phyloP scores from a whole-genome alignment of 1,140 invertebrate genomes.

The Diuraphis noxia region DNA sequence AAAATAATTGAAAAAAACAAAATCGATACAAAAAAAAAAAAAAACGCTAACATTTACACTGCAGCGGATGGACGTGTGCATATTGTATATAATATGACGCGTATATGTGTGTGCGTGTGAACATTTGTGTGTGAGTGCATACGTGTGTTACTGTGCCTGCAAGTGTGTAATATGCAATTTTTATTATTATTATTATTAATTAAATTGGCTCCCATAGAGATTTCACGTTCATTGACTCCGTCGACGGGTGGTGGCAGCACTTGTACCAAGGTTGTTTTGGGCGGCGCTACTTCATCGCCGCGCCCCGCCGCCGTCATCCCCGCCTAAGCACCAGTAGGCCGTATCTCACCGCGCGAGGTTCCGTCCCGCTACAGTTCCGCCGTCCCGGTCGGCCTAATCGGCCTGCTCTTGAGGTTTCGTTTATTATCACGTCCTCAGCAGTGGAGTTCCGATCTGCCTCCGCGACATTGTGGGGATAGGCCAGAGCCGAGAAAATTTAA shows the following conservation, averaged over 20 bases:
- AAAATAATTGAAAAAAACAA: not conserved
- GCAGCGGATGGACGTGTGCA: not conserved
- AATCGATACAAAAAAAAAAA: not conserved
- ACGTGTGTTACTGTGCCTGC: not conserved
- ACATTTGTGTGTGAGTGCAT: not conserved
- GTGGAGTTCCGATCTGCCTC: slow-evolving; percentile 27
- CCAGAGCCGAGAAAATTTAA: slow-evolving; percentile 44
- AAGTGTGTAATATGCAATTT: slow-evolving; percentile 11
- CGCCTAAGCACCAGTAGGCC: not conserved
- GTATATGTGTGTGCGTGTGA: not conserved
- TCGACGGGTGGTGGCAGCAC: slow-evolving; percentile 42
- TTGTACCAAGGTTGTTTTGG: slow-evolving; percentile 49
- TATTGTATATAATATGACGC: no score
- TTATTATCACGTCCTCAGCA: not conserved
- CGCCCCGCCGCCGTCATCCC: not conserved
- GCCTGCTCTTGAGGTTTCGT: not conserved
- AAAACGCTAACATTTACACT: not conserved
- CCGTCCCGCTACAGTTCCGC: slow-evolving; percentile 20
- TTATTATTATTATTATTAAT: slow-evolving; percentile 26
- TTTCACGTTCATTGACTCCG: slow-evolving; percentile 49
- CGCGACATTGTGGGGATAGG: slow-evolving; percentile 47
- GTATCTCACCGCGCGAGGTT: not conserved
- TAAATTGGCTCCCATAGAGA: slow-evolving; percentile 35
- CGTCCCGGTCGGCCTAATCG: not conserved
- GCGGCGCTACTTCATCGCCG: not conserved